Evolutionary conservation across 2,113 vertebrate genomes (phyloP).

Genomic region (Indicator indicator): DNA sequence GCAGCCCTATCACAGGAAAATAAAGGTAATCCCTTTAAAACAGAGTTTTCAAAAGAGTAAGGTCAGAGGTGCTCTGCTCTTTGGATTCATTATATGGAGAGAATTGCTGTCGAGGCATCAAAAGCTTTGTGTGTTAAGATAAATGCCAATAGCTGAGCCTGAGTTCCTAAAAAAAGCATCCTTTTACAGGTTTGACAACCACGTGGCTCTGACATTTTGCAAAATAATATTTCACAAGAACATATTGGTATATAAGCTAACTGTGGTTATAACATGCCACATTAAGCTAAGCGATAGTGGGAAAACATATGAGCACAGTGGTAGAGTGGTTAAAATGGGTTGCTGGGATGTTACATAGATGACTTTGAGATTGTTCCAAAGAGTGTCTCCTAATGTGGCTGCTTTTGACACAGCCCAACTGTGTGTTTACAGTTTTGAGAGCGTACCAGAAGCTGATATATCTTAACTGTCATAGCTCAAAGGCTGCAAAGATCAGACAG

Average conservation of each 20-base stretch:
- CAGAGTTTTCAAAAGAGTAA: background rate
- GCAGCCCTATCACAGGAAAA: background rate
- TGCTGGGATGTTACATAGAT: background rate
- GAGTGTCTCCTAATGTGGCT: background rate
- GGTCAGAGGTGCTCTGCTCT: background rate
- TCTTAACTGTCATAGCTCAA: background rate
- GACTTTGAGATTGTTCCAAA: background rate
- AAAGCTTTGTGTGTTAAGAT: background rate
- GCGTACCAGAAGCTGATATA: background rate
- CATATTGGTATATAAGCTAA: background rate
- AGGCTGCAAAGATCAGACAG: background rate
- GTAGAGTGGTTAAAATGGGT: background rate
- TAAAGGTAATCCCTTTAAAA: background rate
- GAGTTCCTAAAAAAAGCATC: background rate
- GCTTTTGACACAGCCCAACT: too few relatives aligned
- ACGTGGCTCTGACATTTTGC: background rate
- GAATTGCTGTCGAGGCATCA: background rate
- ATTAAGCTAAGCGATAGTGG: background rate
- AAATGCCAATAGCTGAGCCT: background rate
- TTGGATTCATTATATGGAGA: background rate
- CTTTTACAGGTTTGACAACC: background rate
- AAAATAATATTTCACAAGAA: background rate
- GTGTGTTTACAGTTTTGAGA: too few relatives aligned
- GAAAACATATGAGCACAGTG: background rate
- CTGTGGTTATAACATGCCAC: background rate